Evolutionary conservation across 2,113 vertebrate genomes (phyloP).

Genomic region (Arizona elegans): DNA sequence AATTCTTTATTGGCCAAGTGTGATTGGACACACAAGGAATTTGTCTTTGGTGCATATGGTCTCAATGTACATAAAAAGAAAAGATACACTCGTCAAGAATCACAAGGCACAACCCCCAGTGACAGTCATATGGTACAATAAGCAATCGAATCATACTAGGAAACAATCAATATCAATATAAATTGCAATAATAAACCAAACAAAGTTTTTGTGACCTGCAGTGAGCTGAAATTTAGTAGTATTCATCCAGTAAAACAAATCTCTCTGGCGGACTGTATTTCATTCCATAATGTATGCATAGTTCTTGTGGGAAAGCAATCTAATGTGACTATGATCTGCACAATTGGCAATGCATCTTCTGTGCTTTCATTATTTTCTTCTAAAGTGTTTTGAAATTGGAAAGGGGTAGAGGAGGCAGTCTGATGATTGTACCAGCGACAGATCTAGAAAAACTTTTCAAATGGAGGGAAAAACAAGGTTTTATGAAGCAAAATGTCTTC

Average conservation of each 20-base stretch:
- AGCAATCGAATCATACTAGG: too few species aligned
- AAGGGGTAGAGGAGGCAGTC: not conserved
- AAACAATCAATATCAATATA: too few species aligned
- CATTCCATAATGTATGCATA: constrained; percentile 4
- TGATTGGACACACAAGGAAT: too few species aligned
- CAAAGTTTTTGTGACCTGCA: not conserved
- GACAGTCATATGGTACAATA: too few species aligned
- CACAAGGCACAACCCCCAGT: too few species aligned
- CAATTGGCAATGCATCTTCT: not conserved
- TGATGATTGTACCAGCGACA: constrained; percentile 2
- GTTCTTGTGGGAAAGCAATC: constrained; percentile 4
- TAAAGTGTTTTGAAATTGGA: constrained; percentile 12
- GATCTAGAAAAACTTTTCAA: not conserved
- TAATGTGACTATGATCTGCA: constrained; percentile 3
- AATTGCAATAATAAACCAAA: not conserved
- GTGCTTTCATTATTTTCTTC: constrained; percentile 9
- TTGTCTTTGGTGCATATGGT: too few species aligned
- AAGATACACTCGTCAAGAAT: too few species aligned
- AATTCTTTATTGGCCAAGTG: too few species aligned
- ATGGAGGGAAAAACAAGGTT: not conserved
- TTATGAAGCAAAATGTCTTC: not conserved
- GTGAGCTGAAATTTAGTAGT: not conserved
- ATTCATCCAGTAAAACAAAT: not conserved
- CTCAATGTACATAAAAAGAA: too few species aligned
- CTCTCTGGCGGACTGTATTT: not conserved